Evolutionary conservation across 1,140 invertebrate genomes (phyloP), one percentile per base, ranked within the genome.

Genomic region (Homalodisca vitripennis): DNA sequence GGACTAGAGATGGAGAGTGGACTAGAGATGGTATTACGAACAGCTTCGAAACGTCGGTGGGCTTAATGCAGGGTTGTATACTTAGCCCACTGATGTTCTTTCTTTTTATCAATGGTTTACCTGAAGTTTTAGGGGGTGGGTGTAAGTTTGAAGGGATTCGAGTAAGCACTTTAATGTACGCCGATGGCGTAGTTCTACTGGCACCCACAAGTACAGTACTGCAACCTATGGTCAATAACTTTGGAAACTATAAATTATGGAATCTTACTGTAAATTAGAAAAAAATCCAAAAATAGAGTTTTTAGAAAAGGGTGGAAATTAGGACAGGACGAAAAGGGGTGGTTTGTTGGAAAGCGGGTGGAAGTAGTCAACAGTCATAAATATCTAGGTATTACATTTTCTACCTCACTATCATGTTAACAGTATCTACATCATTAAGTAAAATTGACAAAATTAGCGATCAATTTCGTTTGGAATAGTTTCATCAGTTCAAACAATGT

Each of bases 231-330:
- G n/a, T n/a, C n/a, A n/a, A n/a, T 75, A 41, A 29, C 46, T 29
- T 63, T 31, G 55, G 69, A 62, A 30, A 47, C 73, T 1, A 69
- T 3, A 10, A 51, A 34, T 0, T 24, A 74, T 14, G 26, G 70
- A 48, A 63, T 53, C 10, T 34, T 72, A n/a, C 66, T 24, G 31
- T 65, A 73, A 1, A 74, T 73, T 31, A 31, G 64, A 1, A 71
- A 69, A 17, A 75, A 75, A 71, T 74, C 72, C 17, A 75, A 73
- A 53, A 68, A 73, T 34, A 27, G 74, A n/a, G 65, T 73, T 32
- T 74, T 74, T 66, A 41, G 66, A 57, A 66, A 68, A 30, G 71
- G 73, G 0, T 69, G 75, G 1, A 62, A 41, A 24, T 24, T 31
- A 31, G 29, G 14, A 14, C 26, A 29, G n/a, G 27, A 20, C 41